Base-by-base conservation (phyloP, 2,113 vertebrate species). In the Naja naja region DNA sequence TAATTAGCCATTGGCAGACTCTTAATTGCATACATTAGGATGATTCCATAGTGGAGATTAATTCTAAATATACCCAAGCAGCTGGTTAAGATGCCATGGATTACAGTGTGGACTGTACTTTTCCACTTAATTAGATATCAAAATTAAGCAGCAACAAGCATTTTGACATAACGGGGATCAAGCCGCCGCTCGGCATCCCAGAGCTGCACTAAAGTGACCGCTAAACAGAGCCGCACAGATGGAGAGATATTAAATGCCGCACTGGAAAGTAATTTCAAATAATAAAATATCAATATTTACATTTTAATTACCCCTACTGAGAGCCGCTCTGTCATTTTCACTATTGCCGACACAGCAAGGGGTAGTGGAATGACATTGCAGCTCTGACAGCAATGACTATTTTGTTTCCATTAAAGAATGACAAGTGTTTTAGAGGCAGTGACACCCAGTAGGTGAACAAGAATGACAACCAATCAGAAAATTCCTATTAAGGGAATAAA, bases 231-330 rank as follows among this genome's bases (percentile, higher is more conserved):
- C 96, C 96, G 98, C 98, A 98, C 99, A 99, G 99, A 99, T 99
- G 99, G 99, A 99, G 98, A 98, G 98, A 99, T 99, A 99, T 99
- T 99, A 99, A 99, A 98, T 98, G 98, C 98, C 98, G 97, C 98
- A 98, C 98, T 98, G 98, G 98, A 98, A 98, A 99, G 99, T 99
- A 98, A 98, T 99, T 99, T 99, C 98, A 99, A 99, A 99, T 99
- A 98, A 99, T 99, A 99, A 99, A 99, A 99, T 99, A 99, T 99
- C 99, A 99, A 99, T 99, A 99, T 99, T 99, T 99, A 99, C 99
- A 99, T 99, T 99, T 99, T 99, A 99, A 99, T 99, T 99, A 99
- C 98, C 98, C 98, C 98, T 98, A 98, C 98, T 97, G 97, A 98
- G 98, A 98, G 97, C 97, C 94, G 94, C 98, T 98, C 98, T 98